phyloP scores from a whole-genome alignment of 2,797 vertebrate species.

The Tachyglossus aculeatus region DNA sequence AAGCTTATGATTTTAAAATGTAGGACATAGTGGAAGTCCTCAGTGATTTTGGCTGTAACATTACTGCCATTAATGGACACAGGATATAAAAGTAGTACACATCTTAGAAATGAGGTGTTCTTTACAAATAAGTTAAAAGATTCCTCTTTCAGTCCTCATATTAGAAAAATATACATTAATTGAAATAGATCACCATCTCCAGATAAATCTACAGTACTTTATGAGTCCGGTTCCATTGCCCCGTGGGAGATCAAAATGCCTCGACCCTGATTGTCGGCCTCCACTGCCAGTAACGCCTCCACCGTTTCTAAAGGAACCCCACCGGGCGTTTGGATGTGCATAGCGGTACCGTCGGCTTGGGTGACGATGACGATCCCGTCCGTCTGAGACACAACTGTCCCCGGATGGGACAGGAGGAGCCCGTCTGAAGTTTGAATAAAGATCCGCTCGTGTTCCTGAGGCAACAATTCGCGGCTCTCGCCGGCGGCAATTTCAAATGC shows the following conservation, averaged over 20 bases:
- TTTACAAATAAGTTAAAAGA: slow-evolving; percentile 74
- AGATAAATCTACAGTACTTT: slow-evolving; percentile 37
- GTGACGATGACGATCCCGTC: slow-evolving; percentile 81
- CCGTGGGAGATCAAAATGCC: slow-evolving; percentile 51
- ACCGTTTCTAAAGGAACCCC: slow-evolving; percentile 78
- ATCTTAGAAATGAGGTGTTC: slow-evolving; percentile 41
- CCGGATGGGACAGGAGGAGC: slow-evolving; percentile 77
- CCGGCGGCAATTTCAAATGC: slow-evolving; percentile 70
- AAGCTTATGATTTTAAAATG: neutral
- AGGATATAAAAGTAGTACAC: slow-evolving; percentile 50
- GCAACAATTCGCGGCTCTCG: slow-evolving; percentile 57
- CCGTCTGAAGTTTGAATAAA: slow-evolving; percentile 82
- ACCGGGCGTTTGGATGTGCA: slow-evolving; percentile 78
- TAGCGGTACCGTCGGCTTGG: slow-evolving; percentile 73
- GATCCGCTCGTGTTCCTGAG: slow-evolving; percentile 74
- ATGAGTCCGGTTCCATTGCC: slow-evolving; percentile 43
- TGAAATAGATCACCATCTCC: slow-evolving; percentile 36
- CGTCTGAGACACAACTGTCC: slow-evolving; percentile 65
- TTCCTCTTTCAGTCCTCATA: slow-evolving; percentile 55
- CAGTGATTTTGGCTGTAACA: slow-evolving; percentile 50
- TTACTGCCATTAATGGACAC: slow-evolving; percentile 26
- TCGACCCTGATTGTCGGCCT: slow-evolving; percentile 71
- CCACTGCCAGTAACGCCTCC: slow-evolving; percentile 80
- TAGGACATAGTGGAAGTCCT: neutral
- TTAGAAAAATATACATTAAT: slow-evolving; percentile 70